Base-by-base conservation (phyloP, 2,888 invertebrate species). In the Thymelicus acteon region DNA sequence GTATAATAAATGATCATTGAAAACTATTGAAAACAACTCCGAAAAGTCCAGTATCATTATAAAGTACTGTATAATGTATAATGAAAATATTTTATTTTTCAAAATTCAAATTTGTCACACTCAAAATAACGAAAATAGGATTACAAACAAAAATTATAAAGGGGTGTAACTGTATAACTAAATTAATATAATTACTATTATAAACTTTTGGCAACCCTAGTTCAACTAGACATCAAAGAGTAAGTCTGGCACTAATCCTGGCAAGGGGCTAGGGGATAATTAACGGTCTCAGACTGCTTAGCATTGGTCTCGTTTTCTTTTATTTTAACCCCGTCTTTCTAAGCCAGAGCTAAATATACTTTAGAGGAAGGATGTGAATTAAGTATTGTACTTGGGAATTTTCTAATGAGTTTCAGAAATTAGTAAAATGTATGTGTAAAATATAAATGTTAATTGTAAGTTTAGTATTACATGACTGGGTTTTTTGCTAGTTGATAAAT, bases 241-340 rank as follows among this genome's bases (percentile, higher is more conserved):
- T 69, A 69, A 69, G 63, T 69, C 69, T 76, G 76, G 76, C 75
- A 76, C 72, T 75, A 77, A 76, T 77, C 75, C 76, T 74, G 63
- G 73, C 67, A 72, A 74, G 68, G 74, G 72, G 63, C 73, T 63
- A 70, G 52, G 60, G 71, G 74, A 74, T 77, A 76, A 76, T 75
- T 75, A 75, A 76, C 72, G 76, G 72, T 71, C 73, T 61, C 71
- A 72, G 73, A 74, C 72, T 72, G 71, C 74, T 74, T 71, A 72
- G 72, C 73, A 72, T 72, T 68, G 68, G 52, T 64, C 71, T 70
- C 60, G 72, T 77, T 77, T 73, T 76, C 76, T 76, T 76, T 76
- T 73, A 67, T 68, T 40, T 60, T 67, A 49, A 37, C 63, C 66
- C 48, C 44, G 48, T n/a, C 13, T 31, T 54, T 65, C 19, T 54